Evolutionary conservation across 2,888 invertebrate genomes (phyloP).

Genomic region (Brachyopa scutellaris): DNA sequence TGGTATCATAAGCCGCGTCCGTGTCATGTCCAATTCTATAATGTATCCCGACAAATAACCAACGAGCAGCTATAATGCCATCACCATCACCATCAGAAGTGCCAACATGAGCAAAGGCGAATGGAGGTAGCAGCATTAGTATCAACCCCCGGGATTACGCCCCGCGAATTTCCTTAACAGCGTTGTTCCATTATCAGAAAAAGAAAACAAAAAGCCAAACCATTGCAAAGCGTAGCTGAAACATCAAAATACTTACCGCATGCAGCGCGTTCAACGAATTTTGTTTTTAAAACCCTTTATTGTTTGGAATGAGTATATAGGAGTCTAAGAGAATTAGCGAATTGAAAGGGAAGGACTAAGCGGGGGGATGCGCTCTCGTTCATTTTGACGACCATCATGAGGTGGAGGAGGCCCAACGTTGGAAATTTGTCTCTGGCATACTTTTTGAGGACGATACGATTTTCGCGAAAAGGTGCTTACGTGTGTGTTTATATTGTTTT

Average conservation of each 20-base stretch:
- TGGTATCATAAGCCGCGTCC: conserved; percentile 46
- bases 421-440: conserved; percentile 21
- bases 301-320: conserved; percentile 20
- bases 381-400: background rate
- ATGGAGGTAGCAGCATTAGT: conserved; percentile 11
- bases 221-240: conserved; percentile 12
- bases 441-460: background rate
- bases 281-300: conserved; percentile 57
- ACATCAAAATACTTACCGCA: conserved; percentile 61
- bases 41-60: conserved; percentile 41
- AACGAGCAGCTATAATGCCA: conserved; percentile 4
- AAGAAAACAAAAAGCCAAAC: no score
- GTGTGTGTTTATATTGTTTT: background rate
- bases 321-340: background rate
- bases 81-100: conserved; percentile 24
- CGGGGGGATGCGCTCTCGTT: background rate
- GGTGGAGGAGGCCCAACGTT: background rate
- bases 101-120: background rate
- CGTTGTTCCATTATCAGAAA: conserved; percentile 35
- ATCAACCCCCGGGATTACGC: no score
- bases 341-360: no score
- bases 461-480: no score
- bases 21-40: conserved; percentile 54
- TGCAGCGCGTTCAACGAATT: conserved; percentile 38
- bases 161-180: conserved; percentile 52